These are phyloP conservation scores for Atopsyche davidsoni DNA, from an alignment of 1,140 invertebrate species.

Conservation along the genomic window DNA sequence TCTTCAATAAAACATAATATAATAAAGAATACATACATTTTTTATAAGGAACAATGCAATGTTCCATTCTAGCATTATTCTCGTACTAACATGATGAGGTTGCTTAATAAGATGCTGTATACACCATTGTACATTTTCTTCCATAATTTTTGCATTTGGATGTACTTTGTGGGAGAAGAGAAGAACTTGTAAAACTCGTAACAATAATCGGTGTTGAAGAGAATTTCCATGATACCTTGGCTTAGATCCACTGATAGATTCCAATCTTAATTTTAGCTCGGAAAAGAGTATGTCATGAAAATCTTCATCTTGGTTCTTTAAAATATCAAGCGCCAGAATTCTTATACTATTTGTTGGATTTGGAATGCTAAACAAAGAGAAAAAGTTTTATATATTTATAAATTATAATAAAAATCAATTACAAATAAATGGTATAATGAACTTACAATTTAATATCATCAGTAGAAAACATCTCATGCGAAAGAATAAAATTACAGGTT, in stretches of 20 bases:
- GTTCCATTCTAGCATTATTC: slow-evolving; percentile 27
- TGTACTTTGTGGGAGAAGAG: slow-evolving; percentile 16
- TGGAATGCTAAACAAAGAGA: slow-evolving; percentile 18
- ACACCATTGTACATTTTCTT: slow-evolving; percentile 21
- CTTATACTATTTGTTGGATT: slow-evolving; percentile 18
- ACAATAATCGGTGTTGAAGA: slow-evolving; percentile 23
- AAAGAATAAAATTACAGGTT: slow-evolving; percentile 16
- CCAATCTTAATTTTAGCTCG: slow-evolving; percentile 9
- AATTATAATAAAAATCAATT: background rate
- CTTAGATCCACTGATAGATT: slow-evolving; percentile 12
- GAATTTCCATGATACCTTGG: slow-evolving; percentile 26
- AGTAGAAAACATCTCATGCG: slow-evolving; percentile 8
- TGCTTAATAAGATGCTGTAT: slow-evolving; percentile 18
- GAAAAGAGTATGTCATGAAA: slow-evolving; percentile 11
- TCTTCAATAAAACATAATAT: too few species aligned
- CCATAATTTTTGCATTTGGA: background rate
- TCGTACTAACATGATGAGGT: slow-evolving; percentile 24
- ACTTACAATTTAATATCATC: slow-evolving; percentile 18
- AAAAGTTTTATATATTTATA: background rate
- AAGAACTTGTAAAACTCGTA: slow-evolving; percentile 21
- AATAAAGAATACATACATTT: slow-evolving; percentile 10
- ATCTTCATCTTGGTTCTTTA: slow-evolving; percentile 10
- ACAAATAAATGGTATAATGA: slow-evolving; percentile 3
- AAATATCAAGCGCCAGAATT: slow-evolving; percentile 11
- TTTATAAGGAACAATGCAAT: slow-evolving; percentile 23